These are phyloP conservation scores for Heliconius eleuchia DNA, from an alignment of 1,140 invertebrate genomes.

Conservation along the genomic window DNA sequence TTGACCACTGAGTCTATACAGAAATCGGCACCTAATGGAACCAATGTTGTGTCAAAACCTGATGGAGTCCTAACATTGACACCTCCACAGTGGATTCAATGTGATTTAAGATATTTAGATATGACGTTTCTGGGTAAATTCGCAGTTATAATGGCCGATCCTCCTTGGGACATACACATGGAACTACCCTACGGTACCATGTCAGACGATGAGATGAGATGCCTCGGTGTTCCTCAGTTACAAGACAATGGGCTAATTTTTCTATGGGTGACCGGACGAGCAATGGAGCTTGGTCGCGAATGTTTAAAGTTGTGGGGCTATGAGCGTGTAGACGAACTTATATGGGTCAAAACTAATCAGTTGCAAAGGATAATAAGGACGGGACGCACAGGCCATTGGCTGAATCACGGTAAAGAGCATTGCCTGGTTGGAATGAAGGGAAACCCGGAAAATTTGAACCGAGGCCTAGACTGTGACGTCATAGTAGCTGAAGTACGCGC, in stretches of 20 bases:
- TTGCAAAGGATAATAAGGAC: constrained; percentile 98
- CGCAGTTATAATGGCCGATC: constrained; percentile 97
- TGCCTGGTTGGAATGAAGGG: constrained; percentile 97
- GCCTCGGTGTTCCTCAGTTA: constrained; percentile 92
- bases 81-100: constrained; percentile 98
- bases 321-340: constrained; percentile 97
- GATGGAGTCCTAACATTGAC: constrained; percentile 87
- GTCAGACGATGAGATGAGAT: constrained; percentile 99
- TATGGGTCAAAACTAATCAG: constrained; percentile 99
- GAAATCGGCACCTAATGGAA: constrained; percentile 33
- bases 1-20: constrained; percentile 44
- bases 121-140: constrained; percentile 96
- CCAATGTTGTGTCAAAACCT: constrained; percentile 55
- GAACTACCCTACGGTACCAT: constrained; percentile 99
- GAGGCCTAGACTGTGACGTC: constrained; percentile 97
- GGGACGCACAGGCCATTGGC: constrained; percentile 97
- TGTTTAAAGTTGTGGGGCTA: constrained; percentile 97
- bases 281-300: constrained; percentile 97
- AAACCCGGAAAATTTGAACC: constrained; percentile 94
- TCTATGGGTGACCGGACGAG: constrained; percentile 98
- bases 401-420: constrained; percentile 99
- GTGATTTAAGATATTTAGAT: constrained; percentile 96
- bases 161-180: constrained; percentile 99
- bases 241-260: constrained; percentile 98
- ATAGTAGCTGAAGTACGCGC: constrained; percentile 98